These are phyloP conservation scores for Atopsyche davidsoni DNA, from an alignment of 1,140 invertebrate genomes.

Conservation along the genomic window DNA sequence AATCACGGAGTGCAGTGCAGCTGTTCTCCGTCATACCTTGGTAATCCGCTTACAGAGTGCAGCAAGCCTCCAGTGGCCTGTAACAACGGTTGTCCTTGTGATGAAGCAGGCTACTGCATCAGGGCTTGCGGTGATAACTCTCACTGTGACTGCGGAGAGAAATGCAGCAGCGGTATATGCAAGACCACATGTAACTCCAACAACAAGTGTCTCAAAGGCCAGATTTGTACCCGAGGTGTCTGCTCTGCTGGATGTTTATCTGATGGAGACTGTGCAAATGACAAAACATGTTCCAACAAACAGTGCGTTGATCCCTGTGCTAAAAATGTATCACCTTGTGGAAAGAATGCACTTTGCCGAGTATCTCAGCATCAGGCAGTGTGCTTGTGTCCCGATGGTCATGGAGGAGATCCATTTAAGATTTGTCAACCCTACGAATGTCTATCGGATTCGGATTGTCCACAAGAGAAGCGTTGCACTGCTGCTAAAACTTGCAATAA, in stretches of 20 bases:
- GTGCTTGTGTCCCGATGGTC: constrained; percentile 80
- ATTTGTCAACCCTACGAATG: constrained; percentile 74
- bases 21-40: constrained; percentile 72
- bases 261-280: constrained; percentile 72
- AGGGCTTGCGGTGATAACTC: constrained; percentile 57
- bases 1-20: constrained; percentile 80
- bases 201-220: constrained; percentile 47
- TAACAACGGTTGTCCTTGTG: constrained; percentile 64
- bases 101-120: constrained; percentile 71
- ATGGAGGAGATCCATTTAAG: constrained; percentile 67
- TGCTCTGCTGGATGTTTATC: constrained; percentile 67
- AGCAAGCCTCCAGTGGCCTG: constrained; percentile 59
- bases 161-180: constrained; percentile 58
- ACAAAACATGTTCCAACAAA: constrained; percentile 67
- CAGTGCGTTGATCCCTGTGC: constrained; percentile 74
- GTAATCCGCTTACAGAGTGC: constrained; percentile 73
- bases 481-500: constrained; percentile 70
- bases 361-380: constrained; percentile 72
- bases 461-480: constrained; percentile 67
- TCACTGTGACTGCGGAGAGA: constrained; percentile 72
- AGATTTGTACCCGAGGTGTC: constrained; percentile 48
- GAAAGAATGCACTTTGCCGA: constrained; percentile 68
- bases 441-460: constrained; percentile 69
- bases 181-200: constrained; percentile 53
- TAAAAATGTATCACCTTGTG: constrained; percentile 52